These are phyloP conservation scores for Melanocharis versteri DNA, from an alignment of 2,113 vertebrate genomes.

Conservation along the genomic window DNA sequence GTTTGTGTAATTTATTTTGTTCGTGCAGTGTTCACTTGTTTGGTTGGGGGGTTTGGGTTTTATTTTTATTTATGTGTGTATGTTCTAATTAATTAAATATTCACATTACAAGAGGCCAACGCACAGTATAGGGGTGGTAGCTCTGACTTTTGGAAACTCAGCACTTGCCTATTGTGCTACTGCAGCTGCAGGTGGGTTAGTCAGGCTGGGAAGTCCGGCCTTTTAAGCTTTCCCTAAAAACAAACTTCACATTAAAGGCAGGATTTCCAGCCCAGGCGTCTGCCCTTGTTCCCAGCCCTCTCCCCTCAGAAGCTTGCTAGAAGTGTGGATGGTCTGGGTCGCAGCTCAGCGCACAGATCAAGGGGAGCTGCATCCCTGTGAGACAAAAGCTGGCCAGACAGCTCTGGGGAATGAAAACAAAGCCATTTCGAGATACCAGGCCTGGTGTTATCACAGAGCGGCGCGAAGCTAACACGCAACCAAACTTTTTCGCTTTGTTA, in stretches of 20 bases:
- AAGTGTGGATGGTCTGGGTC: accelerated
- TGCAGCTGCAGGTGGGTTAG: neutral
- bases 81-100: neutral
- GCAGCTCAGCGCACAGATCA: neutral
- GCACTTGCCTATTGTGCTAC: no score
- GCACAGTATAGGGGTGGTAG: accelerated
- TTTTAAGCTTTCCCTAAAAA: neutral
- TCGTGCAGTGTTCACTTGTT: neutral
- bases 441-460: accelerated
- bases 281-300: neutral
- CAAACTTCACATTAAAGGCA: neutral
- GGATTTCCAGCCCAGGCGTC: neutral
- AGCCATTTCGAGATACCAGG: accelerated
- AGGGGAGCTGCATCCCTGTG: accelerated
- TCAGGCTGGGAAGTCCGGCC: neutral
- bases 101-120: neutral
- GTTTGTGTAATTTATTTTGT: neutral
- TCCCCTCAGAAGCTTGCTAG: neutral
- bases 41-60: neutral
- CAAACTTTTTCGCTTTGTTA: neutral
- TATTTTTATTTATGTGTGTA: neutral
- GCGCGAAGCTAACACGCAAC: accelerated
- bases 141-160: neutral
- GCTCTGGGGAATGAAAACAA: accelerated
- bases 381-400: neutral